These are phyloP conservation scores for Melanotaenia boesemani DNA, from an alignment of 2,797 vertebrate species.

Conservation along the genomic window DNA sequence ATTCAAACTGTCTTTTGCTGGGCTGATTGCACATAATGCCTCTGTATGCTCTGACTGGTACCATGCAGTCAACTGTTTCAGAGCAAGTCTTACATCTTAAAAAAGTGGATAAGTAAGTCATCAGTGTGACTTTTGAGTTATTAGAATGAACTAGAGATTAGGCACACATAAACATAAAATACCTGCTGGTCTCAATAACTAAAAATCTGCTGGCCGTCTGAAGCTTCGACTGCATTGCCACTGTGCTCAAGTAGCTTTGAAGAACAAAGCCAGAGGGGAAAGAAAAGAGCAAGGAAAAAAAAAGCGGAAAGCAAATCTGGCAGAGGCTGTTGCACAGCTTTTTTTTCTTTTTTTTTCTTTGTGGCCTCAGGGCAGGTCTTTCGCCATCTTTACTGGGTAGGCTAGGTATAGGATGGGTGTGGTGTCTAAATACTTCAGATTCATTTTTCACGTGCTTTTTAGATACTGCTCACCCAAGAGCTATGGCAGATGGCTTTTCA, in stretches of 20 bases:
- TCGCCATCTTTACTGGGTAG: conserved; percentile 70
- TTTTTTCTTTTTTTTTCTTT: conserved; percentile 58
- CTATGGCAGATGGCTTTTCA: conserved; percentile 34
- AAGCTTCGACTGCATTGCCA: conserved; percentile 56
- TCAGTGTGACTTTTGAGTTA: conserved; percentile 5
- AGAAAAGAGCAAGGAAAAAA: conserved; percentile 64
- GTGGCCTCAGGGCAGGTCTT: conserved; percentile 78
- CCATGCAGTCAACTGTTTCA: conserved; percentile 25
- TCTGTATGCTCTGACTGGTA: conserved; percentile 54
- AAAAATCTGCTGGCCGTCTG: conserved; percentile 57
- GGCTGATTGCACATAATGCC: conserved; percentile 47
- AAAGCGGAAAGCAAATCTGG: conserved; percentile 75
- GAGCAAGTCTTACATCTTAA: conserved; percentile 25
- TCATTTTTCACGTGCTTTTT: conserved; percentile 72
- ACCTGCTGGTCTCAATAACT: conserved; percentile 59
- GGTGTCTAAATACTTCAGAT: conserved; percentile 74
- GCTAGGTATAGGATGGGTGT: conserved; percentile 71
- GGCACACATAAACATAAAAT: conserved; percentile 27
- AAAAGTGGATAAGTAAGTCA: conserved; percentile 9
- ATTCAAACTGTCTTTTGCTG: conserved; percentile 48
- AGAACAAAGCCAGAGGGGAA: conserved; percentile 80
- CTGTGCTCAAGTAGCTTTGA: conserved; percentile 76
- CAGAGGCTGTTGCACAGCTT: conserved; percentile 63
- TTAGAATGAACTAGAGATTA: conserved; percentile 37
- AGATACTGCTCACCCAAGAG: conserved; percentile 45